Evolutionary conservation across 2,888 invertebrate genomes (phyloP).

Genomic region (Platycnemis pennipes): DNA sequence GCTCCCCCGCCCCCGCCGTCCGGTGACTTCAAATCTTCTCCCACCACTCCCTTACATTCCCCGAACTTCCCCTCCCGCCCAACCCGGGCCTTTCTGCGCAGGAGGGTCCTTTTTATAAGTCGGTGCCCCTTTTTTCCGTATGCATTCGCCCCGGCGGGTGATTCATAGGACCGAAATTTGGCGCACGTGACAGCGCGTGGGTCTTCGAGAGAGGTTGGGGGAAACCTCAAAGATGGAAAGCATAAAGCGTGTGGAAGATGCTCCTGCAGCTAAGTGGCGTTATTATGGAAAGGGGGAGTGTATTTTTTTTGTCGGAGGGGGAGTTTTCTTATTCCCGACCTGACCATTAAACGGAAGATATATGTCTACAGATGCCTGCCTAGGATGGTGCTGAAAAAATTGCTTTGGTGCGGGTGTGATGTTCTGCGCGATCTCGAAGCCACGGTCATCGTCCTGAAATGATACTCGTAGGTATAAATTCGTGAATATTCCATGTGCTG

Average conservation of each 20-base stretch:
- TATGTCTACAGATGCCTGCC: neutral
- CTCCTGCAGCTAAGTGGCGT: slow-evolving; percentile 58
- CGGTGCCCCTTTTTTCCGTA: neutral
- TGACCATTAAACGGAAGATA: neutral
- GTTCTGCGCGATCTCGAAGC: too few relatives aligned
- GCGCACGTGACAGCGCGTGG: slow-evolving; percentile 56
- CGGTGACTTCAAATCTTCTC: neutral
- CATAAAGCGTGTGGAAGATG: slow-evolving; percentile 36
- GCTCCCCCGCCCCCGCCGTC: too few relatives aligned
- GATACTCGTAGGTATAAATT: too few relatives aligned
- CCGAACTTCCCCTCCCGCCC: neutral
- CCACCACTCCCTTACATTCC: neutral
- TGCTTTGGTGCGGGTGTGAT: too few relatives aligned
- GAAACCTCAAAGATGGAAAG: slow-evolving; percentile 42
- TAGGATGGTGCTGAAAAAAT: neutral
- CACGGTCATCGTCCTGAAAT: too few relatives aligned
- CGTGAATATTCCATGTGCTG: too few relatives aligned
- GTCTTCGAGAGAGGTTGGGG: neutral
- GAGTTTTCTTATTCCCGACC: neutral
- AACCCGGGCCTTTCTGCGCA: too few relatives aligned
- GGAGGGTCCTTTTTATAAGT: neutral
- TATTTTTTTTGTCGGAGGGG: neutral
- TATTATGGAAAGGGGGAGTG: slow-evolving; percentile 49
- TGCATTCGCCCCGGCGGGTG: slow-evolving; percentile 49
- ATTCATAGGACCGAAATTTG: slow-evolving; percentile 65